Percentiles rank a stretch among this genome's conserved stretches.
Evolutionary conservation across 2,113 vertebrate species (phyloP).

Genomic region (Cettia cetti): DNA sequence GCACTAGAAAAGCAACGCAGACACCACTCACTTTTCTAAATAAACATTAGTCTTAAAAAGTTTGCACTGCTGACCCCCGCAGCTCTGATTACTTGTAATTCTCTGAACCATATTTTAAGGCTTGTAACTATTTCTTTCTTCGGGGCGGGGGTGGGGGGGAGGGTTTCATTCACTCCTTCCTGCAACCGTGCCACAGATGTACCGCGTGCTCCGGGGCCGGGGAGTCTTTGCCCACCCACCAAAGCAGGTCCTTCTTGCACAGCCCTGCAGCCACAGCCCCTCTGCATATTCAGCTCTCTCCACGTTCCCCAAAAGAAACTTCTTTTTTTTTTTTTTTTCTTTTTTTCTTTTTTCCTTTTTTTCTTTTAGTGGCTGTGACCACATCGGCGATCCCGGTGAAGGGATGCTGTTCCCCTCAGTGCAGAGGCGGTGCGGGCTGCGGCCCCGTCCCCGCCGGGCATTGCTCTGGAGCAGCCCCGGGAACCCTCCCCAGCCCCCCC

Average conservation of each 20-base stretch:
- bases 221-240: background rate
- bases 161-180: background rate
- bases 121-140: background rate
- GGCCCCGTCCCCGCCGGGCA: background rate
- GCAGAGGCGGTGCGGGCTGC: background rate
- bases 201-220: background rate
- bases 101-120: constrained; percentile 69
- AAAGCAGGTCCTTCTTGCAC: background rate
- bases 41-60: constrained; percentile 99
- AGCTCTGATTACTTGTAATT: constrained; percentile 87
- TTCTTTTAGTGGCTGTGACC: background rate
- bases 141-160: background rate
- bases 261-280: background rate
- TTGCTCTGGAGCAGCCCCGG: background rate
- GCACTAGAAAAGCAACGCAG: constrained; percentile 83
- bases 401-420: background rate
- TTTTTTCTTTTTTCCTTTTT: background rate
- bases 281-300: background rate
- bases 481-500: background rate
- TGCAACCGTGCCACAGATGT: background rate
- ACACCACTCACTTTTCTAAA: constrained; percentile 97
- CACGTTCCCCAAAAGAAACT: background rate
- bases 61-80: constrained; percentile 90
- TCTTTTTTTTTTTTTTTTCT: background rate
- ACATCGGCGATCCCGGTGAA: fast-evolving